A percentile compares a stretch with the other conserved stretches of the same genome.
phyloP scores from a whole-genome alignment of 2,888 invertebrate genomes.

The Seladonia tumulorum region DNA sequence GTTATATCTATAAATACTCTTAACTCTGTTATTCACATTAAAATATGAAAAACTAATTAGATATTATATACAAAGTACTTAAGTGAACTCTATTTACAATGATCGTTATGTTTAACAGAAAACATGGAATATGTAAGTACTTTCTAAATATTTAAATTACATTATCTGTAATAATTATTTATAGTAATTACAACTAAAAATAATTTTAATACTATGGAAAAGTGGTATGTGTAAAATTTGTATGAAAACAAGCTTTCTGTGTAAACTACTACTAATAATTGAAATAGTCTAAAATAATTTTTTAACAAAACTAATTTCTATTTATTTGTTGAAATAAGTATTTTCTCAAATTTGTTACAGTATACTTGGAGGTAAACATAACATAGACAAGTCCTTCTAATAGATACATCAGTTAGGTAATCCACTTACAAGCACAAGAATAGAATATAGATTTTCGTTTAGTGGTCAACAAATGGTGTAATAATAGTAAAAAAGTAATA shows the following conservation, averaged over 20 bases:
- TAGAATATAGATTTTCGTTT: neutral
- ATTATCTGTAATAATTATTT: neutral
- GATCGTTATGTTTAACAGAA: neutral
- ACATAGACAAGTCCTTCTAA: no score
- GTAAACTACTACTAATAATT: neutral
- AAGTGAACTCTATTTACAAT: neutral
- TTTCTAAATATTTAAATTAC: neutral
- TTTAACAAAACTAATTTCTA: neutral
- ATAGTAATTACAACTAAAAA: neutral
- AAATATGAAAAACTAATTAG: neutral
- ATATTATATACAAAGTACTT: neutral
- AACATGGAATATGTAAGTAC: neutral
- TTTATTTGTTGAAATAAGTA: neutral
- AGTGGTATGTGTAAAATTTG: neutral
- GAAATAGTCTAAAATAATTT: neutral
- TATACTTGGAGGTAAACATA: neutral
- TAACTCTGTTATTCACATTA: neutral
- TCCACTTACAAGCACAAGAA: neutral
- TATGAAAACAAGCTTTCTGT: neutral
- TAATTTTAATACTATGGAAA: neutral
- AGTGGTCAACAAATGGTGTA: neutral
- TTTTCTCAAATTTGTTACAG: neutral
- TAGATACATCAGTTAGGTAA: neutral
- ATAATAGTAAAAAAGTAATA: no score
- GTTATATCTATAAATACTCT: neutral